These are phyloP conservation scores for Bellardia pandia DNA, from an alignment of 2,888 invertebrate genomes.

Conservation along the genomic window DNA sequence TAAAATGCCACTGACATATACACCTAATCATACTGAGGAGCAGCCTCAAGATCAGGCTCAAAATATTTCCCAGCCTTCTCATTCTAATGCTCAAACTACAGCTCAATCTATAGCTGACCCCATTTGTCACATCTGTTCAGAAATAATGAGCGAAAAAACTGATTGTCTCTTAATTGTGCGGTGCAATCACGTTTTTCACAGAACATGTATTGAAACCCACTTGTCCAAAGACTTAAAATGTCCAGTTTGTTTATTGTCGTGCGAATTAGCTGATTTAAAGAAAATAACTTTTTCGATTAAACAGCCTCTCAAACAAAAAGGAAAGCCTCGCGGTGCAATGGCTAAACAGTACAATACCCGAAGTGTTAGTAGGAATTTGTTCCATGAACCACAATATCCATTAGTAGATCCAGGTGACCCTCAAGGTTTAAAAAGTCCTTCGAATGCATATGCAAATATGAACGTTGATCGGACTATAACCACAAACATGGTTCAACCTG, in stretches of 20 bases:
- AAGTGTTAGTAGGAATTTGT: not conserved
- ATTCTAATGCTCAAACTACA: not conserved
- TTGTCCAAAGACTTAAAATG: not conserved
- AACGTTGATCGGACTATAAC: not conserved
- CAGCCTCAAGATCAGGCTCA: no score
- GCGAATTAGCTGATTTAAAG: conserved; percentile 16
- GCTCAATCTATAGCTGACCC: not conserved
- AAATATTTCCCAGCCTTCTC: not conserved
- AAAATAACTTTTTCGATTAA: not conserved
- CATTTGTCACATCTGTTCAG: not conserved
- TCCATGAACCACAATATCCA: not conserved
- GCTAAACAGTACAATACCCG: conserved; percentile 1
- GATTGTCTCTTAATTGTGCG: not conserved
- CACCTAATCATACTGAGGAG: no score
- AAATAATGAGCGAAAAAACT: not conserved
- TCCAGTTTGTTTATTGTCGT: conserved; percentile 1
- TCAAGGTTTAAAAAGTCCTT: no score
- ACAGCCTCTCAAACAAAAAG: not conserved
- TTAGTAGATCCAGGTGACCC: not conserved
- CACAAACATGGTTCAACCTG: not conserved
- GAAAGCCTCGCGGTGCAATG: not conserved
- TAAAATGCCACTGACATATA: not conserved
- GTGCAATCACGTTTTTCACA: conserved; percentile 4
- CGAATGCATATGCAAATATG: not conserved
- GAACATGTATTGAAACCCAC: conserved; percentile 5